These are phyloP conservation scores for Hypothenemus hampei DNA, from an alignment of 1,140 invertebrate genomes.

Conservation along the genomic window DNA sequence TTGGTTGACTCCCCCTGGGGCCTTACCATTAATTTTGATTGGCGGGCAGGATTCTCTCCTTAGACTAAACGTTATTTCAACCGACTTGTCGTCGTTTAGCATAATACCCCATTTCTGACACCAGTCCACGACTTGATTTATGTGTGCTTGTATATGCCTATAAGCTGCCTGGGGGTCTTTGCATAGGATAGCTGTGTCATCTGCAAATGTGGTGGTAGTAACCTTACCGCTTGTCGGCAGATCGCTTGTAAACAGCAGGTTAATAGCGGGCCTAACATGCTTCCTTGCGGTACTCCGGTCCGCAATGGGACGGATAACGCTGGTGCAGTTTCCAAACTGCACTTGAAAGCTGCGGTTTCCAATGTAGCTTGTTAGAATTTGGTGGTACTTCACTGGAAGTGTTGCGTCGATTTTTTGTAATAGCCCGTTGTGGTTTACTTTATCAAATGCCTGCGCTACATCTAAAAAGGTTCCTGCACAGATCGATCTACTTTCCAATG, in stretches of 20 bases:
- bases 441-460: background rate
- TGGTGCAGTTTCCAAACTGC: too few species aligned
- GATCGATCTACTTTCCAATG: background rate
- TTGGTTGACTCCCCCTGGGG: too few species aligned
- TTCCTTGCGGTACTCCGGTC: background rate
- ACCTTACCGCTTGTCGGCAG: background rate
- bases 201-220: background rate
- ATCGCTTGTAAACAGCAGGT: background rate
- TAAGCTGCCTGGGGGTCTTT: background rate
- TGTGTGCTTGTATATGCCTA: too few species aligned
- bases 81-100: background rate
- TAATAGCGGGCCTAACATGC: background rate
- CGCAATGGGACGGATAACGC: background rate
- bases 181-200: background rate
- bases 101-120: background rate
- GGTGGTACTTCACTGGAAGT: too few species aligned
- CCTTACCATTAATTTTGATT: too few species aligned
- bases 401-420: background rate
- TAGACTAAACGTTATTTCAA: background rate
- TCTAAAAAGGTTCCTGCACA: background rate
- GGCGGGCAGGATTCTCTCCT: background rate
- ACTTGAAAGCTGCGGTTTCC: too few species aligned
- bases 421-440: background rate
- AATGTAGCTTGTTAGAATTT: too few species aligned
- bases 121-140: background rate